Base-by-base conservation (phyloP, 2,113 vertebrate species). In the Oceanodroma tethys region DNA sequence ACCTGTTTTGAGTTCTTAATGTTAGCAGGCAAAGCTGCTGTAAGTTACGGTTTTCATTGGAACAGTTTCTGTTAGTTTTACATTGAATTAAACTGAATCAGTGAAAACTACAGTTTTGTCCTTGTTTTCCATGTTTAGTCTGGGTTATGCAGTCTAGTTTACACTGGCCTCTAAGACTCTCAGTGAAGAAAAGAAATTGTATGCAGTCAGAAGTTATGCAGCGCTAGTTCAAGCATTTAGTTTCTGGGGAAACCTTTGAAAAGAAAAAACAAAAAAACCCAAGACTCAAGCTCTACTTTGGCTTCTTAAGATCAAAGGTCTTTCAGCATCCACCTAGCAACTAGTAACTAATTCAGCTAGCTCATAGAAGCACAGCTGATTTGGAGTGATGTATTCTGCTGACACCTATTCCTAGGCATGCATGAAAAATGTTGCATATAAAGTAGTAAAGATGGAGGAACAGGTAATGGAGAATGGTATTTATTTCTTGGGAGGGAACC, bases 401-500 rank as follows among this genome's bases (percentile, higher is more conserved):
- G 96, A 92, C 88, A 86, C 68, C 86, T 53, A 2, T 60, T 86
- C 86, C 92, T 7, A 94, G 94, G 94, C 88, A 96, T 95, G 96
- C 96, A 97, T 95, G 83, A 67, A 85, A 79, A 95, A 58, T 58
- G 40, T 7, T 75, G 74, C 65, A 56, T 52, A 11, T 52, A 53
- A 84, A 95, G 94, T 48, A 79, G 80, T 21, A 67, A 53, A 84
- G 59, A 89, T 79, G 83, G 60, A 89, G 65, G 68, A 66, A 5
- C 48, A 81, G 79, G 25, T 62, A 65, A 18, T 42, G 71, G 90
- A 29, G 10, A 60, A 52, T 6, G 32, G 29, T 10, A 13, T 43
- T 81, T 87, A 40, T 36, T 34, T 60, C 65, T 92, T 11, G 4
- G 36, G 45, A 88, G 62, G 29, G 45, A 84, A 45, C 58, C 58